Base-by-base conservation (phyloP, 2,113 vertebrate species). In the Cettia cetti region DNA sequence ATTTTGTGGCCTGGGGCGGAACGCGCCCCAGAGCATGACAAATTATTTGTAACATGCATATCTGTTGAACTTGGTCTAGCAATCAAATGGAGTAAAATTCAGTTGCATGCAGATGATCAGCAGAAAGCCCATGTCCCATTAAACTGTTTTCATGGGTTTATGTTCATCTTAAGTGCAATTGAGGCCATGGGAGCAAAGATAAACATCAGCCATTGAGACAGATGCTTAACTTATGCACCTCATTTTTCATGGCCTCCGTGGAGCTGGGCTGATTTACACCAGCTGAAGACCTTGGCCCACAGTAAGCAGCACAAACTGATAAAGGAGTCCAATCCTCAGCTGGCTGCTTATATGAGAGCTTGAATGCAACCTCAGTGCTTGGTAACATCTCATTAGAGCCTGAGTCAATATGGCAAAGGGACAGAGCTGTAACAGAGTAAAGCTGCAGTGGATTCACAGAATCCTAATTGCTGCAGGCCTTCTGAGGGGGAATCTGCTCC, bases 211-310 rank as follows among this genome's bases (percentile, higher is more conserved):
- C 94, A 78, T 96, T 83, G 79, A 95, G 92, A 92, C 90, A 91
- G 87, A 95, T 95, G 93, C 95, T 95, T 92, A 93, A 94, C 82
- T 97, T 94, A 95, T 81, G 90, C 86, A 94, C 96, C 95, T 97
- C 80, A 90, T 96, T 95, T 96, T 96, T 96, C 94, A 95, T 80
- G 63, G 81, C 89, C 95, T 91, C 89, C 0, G 60, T 83, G 91
- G 81, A 91, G 76, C 30, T 89, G 54, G 1, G 14, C 68, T 96
- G 92, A 97, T 95, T 92, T 95, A 91, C 85, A 89, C 92, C 89
- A 94, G 90, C 85, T 80, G 84, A 94, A 94, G 75, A 90, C 64
- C 50, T 89, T 96, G 95, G 93, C 90, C 92, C 76, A 90, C 64
- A 44, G 31, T 42, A 37, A 96, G 79, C 66, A 95, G 76, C 87